Evolutionary conservation across 1,140 invertebrate genomes (phyloP).

Genomic region (Drosophila triauraria): DNA sequence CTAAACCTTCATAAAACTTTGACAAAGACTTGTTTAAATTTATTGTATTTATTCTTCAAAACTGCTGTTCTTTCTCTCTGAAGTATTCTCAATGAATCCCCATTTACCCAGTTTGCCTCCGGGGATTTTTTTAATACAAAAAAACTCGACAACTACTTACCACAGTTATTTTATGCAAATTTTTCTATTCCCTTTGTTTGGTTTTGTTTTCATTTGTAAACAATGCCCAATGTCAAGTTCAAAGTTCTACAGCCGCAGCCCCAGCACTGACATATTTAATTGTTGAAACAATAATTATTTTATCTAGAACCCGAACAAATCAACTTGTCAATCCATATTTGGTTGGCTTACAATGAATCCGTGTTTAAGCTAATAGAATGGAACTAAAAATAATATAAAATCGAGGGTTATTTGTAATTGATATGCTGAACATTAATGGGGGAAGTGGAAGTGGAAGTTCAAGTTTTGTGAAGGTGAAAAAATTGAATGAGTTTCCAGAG

Average conservation of each 20-base stretch:
- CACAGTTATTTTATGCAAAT: conserved; percentile 49
- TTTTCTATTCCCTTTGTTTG: conserved; percentile 35
- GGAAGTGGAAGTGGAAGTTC: conserved; percentile 20
- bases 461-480: conserved; percentile 25
- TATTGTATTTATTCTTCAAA: conserved; percentile 15
- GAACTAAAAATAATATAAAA: conserved; percentile 8
- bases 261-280: conserved; percentile 53
- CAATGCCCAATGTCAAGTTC: conserved; percentile 70
- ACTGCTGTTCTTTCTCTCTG: conserved; percentile 13
- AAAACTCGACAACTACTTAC: conserved; percentile 1
- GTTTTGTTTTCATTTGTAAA: conserved; percentile 30
- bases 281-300: conserved; percentile 45
- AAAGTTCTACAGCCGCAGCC: conserved; percentile 38
- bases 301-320: background rate
- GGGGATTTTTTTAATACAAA: background rate
- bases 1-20: background rate
- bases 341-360: conserved; percentile 10
- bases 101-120: no score
- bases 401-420: conserved; percentile 41
- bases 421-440: conserved; percentile 30
- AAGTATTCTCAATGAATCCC: background rate
- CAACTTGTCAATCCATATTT: conserved; percentile 16
- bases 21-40: background rate
- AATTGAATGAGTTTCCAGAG: conserved; percentile 25
- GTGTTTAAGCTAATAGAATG: conserved; percentile 9